These are phyloP conservation scores for Istiophorus platypterus DNA, from an alignment of 2,113 vertebrate species.

Conservation along the genomic window DNA sequence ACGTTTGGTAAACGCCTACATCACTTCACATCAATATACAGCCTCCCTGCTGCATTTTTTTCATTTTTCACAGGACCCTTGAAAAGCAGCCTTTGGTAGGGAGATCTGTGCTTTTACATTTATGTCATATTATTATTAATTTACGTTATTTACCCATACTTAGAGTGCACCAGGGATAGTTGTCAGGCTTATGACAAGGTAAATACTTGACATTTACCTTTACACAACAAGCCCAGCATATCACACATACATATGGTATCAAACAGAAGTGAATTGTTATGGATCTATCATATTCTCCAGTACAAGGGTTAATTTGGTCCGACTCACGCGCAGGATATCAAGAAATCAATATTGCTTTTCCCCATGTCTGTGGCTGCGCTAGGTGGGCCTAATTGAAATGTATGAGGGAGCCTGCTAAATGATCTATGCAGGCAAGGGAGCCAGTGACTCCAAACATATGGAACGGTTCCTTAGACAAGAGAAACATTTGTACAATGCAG, in stretches of 20 bases:
- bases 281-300: conserved; percentile 74
- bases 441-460: conserved; percentile 80
- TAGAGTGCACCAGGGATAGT: not conserved
- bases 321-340: conserved; percentile 72
- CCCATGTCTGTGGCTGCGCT: conserved; percentile 67
- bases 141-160: not conserved
- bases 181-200: conserved; percentile 27
- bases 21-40: conserved; percentile 36
- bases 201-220: conserved; percentile 15
- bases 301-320: conserved; percentile 72
- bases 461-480: conserved; percentile 79
- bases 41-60: not conserved
- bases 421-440: conserved; percentile 78
- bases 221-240: not conserved
- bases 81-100: not conserved
- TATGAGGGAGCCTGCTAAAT: conserved; percentile 81
- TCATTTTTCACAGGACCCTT: not conserved
- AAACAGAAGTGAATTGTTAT: conserved; percentile 67
- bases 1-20: conserved; percentile 3
- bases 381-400: conserved; percentile 83
- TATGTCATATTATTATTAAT: not conserved
- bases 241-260: conserved; percentile 48
- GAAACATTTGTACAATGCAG: conserved; percentile 76
- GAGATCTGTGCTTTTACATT: conserved; percentile 5
- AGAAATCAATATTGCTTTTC: conserved; percentile 80